Base-by-base conservation (phyloP, 2,797 vertebrate genomes). In the Tenualosa ilisha region DNA sequence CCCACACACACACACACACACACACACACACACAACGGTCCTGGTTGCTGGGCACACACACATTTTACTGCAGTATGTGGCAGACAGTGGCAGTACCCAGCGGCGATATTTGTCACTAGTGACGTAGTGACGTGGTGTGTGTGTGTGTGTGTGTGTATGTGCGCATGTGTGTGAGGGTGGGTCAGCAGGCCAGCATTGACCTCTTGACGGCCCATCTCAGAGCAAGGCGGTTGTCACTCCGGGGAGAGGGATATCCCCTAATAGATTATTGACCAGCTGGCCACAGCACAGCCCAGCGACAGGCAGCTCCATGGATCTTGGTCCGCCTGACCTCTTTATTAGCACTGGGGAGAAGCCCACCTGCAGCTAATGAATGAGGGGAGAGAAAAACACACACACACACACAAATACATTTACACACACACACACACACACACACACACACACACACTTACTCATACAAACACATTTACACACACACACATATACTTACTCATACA, bases 251-350 rank as follows among this genome's bases (percentile, higher is more conserved):
- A 86, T 84, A 75, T 91, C 88, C 92, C 90, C 89, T 95, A 95
- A 95, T 95, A 95, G 95, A 94, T 95, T 95, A 96, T 96, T 95
- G 95, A 95, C 94, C 93, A 94, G 93, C 90, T 79, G 72, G 84
- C 72, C 91, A 91, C 91, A 91, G 91, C 50, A 51, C 50, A 84
- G 86, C 87, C 90, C 50, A 51, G 11, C 50, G 50, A 51, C 50
- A 12, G 91, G 90, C 91, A 86, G 91, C 90, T 88, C 92, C 91
- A 92, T 92, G 93, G 93, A 92, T 92, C 93, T 89, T 88, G 81
- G 91, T 91, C 90, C 87, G 85, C 87, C 91, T 94, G 94, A 95
- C 94, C 93, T 94, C 94, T 95, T 95, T 93, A 95, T 95, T 93
- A 92, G 88, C 89, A 91, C 92, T 88, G 88, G 88, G 72, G 72